Evolutionary conservation across 2,113 vertebrate genomes (phyloP).

Genomic region (Myrmecobius fasciatus): DNA sequence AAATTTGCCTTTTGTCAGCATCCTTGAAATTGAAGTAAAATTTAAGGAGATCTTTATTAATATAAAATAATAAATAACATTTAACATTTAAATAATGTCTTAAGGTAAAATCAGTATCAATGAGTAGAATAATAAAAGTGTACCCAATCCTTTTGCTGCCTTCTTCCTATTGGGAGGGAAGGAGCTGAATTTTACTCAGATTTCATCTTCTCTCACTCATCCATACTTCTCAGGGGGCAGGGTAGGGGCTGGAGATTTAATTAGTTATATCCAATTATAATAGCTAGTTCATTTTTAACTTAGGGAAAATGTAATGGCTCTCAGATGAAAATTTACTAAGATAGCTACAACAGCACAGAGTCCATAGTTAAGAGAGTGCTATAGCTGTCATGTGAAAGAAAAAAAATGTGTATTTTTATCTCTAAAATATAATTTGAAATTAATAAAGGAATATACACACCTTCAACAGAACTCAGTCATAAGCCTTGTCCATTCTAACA

Average conservation of each 20-base stretch:
- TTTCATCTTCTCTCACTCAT: neutral
- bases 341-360: neutral
- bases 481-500: neutral
- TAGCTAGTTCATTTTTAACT: neutral
- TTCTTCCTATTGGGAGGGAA: neutral
- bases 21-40: slow-evolving; percentile 58
- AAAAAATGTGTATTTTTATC: neutral
- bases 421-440: neutral
- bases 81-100: neutral
- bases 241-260: neutral
- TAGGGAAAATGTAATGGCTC: neutral
- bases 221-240: neutral
- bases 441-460: neutral
- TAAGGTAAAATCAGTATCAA: neutral
- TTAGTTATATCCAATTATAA: neutral
- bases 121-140: neutral
- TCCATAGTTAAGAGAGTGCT: neutral
- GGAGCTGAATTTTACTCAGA: neutral
- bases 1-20: slow-evolving; percentile 59
- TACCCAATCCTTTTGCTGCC: neutral
- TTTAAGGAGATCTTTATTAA: slow-evolving; percentile 57
- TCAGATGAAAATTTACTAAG: neutral
- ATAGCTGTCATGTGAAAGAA: neutral
- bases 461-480: neutral
- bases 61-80: neutral